Evolutionary conservation across 2,113 vertebrate species (phyloP).

Genomic region (Lanius ludovicianus): DNA sequence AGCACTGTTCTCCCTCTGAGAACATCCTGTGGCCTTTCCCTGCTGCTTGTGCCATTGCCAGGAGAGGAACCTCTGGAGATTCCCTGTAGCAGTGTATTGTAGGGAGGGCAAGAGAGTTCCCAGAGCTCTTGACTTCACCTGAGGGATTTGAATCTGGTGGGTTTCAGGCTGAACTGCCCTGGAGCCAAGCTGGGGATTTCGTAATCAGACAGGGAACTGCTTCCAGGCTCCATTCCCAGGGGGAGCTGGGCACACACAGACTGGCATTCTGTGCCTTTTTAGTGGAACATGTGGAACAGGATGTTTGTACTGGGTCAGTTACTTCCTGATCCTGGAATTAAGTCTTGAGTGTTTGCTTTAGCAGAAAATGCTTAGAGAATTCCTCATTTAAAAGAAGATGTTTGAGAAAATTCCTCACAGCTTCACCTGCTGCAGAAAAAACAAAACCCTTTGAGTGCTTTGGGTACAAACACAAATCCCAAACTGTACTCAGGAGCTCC

Average conservation of each 20-base stretch:
- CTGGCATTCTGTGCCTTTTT: not conserved
- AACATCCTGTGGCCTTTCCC: conserved; percentile 44
- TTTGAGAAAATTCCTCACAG: not conserved
- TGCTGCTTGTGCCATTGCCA: not conserved
- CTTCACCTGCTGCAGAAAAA: not conserved
- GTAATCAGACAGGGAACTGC: not conserved
- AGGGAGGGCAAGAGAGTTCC: not conserved
- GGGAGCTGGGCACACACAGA: not conserved
- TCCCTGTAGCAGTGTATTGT: not conserved
- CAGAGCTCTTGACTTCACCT: conserved; percentile 13
- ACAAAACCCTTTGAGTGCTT: not conserved
- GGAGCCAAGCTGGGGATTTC: not conserved
- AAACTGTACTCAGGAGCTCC: not conserved
- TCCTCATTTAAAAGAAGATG: not conserved
- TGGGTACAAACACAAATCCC: not conserved
- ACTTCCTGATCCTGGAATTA: not conserved
- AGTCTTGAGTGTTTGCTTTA: not conserved
- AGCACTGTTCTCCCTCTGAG: conserved; percentile 49
- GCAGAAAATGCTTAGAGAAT: not conserved
- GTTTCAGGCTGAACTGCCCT: not conserved
- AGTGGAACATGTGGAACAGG: not conserved
- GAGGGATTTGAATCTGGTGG: not conserved
- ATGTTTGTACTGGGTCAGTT: not conserved
- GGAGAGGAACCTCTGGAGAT: conserved; percentile 33
- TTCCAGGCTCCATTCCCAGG: not conserved